Evolutionary conservation across 2,113 vertebrate species (phyloP), one percentile per base, ranked within the genome.

Genomic region (Pimephales promelas): DNA sequence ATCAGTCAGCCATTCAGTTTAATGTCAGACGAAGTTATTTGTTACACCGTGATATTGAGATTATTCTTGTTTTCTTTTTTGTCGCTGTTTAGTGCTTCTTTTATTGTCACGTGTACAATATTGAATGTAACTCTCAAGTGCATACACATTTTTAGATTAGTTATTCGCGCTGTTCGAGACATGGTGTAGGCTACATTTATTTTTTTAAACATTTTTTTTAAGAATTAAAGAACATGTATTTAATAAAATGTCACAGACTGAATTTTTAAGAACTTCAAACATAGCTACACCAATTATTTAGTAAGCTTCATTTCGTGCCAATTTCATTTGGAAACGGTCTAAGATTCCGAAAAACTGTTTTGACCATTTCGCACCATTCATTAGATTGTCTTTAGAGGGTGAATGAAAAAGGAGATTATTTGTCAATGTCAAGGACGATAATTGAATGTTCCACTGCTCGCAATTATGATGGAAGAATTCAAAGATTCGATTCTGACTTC

Each of bases 391-490:
- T 93, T 92, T 89, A 91, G 90, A 86, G 86, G 86, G 85, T 85
- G 88, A 93, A 90, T 95, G 91, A 72, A 94, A 93, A 93, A 92
- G 90, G 87, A 93, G 91, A 93, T 94, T 94, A 93, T 45, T 93
- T 94, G 92, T 89, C 92, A 93, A 93, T 92, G 94, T 93, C 93
- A 94, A 93, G 92, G 93, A 92, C 91, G 90, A 90, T 94, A 95
- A 94, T 93, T 94, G 93, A 94, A 94, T 92, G 93, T 93, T 93
- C 90, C 92, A 92, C 92, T 93, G 93, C 92, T 93, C 92, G 92
- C 92, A 94, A 92, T 94, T 93, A 87, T 86, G 90, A 89, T 87
- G 90, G 83, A 89, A 91, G 87, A 88, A 22, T 89, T 89, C 83
- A 87, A 88, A 90, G 89, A 89, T 87, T 93, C 90, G 89, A 82